Base-by-base conservation (phyloP, 2,113 vertebrate species). In the Cairina moschata region DNA sequence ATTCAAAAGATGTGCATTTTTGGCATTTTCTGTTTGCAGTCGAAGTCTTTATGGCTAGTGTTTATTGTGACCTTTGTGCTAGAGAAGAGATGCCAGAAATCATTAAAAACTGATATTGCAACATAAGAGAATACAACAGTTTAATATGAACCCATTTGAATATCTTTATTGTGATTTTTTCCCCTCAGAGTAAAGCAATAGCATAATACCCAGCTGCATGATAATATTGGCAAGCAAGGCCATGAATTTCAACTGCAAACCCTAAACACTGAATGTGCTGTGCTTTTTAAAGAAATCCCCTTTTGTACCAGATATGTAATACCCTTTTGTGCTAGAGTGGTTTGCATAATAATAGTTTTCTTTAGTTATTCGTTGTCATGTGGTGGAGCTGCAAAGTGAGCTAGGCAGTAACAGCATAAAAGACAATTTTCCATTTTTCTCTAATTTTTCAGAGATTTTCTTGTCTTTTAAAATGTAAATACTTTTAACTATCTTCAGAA, bases 271-370 rank as follows among this genome's bases (percentile, higher is more conserved):
- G 96, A 96, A 93, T 95, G 96, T 95, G 96, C 97, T 98, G 97
- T 97, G 92, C 93, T 95, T 96, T 97, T 87, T 97, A 90, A 98
- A 98, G 97, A 98, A 98, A 98, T 97, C 98, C 95, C 80, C 97
- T 97, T 98, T 98, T 98, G 97, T 98, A 93, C 13, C 56, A 98
- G 98, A 98, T 98, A 97, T 97, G 98, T 97, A 97, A 96, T 86
- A 97, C 97, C 98, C 97, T 97, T 98, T 98, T 98, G 98, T 98
- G 97, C 88, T 92, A 63, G 82, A 78, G 92, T 97, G 81, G 91
- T 99, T 98, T 98, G 98, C 98, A 99, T 99, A 96, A 99, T 97
- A 99, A 99, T 98, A 97, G 98, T 97, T 97, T 95, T 97, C 98
- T 98, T 96, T 96, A 97, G 94, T 98, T 97, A 97, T 95, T 97